A percentile compares a stretch with the other conserved stretches of the same genome.
These are phyloP conservation scores for Chrysemys picta DNA, from an alignment of 2,113 vertebrate species.

Conservation along the genomic window DNA sequence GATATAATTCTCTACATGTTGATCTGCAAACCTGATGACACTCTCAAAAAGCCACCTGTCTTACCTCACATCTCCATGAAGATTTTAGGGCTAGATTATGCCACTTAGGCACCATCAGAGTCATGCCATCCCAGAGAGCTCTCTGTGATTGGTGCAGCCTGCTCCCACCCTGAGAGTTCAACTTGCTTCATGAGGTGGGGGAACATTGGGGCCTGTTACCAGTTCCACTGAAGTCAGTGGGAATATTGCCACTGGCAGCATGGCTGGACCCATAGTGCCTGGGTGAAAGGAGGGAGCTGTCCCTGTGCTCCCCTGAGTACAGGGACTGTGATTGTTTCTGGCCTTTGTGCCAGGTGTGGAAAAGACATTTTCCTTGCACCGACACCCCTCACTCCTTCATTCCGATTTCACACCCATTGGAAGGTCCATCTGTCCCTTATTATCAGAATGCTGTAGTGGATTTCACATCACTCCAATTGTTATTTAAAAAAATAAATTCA, in stretches of 20 bases:
- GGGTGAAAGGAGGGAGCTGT: neutral
- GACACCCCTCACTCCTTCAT: no score
- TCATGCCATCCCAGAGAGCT: neutral
- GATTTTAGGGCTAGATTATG: accelerated
- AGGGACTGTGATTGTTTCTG: neutral
- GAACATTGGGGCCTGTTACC: neutral
- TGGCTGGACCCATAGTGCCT: neutral
- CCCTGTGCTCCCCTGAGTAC: neutral
- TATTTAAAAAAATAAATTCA: neutral
- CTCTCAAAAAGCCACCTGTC: neutral
- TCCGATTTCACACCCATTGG: neutral
- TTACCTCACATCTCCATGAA: accelerated
- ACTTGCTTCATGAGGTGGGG: neutral
- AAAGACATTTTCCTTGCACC: neutral
- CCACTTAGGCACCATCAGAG: neutral
- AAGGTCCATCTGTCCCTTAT: neutral
- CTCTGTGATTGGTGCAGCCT: neutral
- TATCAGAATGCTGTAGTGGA: neutral
- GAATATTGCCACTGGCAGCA: neutral
- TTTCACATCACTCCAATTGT: neutral
- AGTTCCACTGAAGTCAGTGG: neutral
- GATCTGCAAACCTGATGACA: neutral
- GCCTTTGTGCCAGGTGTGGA: neutral
- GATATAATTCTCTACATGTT: neutral
- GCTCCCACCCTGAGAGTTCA: neutral